Evolutionary conservation across 2,888 invertebrate species (phyloP).

Genomic region (Pristionchus entomophagus): DNA sequence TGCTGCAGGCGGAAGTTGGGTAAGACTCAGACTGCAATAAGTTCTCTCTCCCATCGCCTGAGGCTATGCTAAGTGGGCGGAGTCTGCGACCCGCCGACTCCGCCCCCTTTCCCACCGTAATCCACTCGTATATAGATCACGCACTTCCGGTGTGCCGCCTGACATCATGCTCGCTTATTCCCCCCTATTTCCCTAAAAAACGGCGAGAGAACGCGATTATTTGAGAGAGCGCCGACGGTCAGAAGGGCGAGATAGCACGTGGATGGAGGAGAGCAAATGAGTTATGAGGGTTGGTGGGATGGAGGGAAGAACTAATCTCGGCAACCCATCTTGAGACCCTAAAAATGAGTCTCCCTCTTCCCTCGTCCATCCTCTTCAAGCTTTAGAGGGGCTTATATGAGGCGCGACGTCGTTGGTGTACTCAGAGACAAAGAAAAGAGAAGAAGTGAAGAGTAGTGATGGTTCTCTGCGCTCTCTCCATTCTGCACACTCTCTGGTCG

Average conservation of each 20-base stretch:
- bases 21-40: background rate
- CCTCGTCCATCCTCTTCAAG: background rate
- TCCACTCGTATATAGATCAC: background rate
- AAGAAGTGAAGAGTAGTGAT: background rate
- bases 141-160: constrained; percentile 26
- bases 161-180: constrained; percentile 3
- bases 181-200: background rate
- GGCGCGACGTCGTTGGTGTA: background rate
- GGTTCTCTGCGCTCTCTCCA: too few relatives aligned
- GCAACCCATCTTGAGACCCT: constrained; percentile 20
- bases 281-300: background rate
- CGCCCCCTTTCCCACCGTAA: constrained; percentile 29
- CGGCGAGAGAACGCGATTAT: background rate
- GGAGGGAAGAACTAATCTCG: constrained; percentile 34
- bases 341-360: constrained; percentile 35
- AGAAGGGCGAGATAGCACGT: constrained; percentile 8
- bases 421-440: too few relatives aligned
- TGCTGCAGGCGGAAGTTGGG: background rate
- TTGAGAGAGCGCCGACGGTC: constrained; percentile 1
- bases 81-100: background rate
- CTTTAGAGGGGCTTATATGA: constrained; percentile 18
- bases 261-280: constrained; percentile 8
- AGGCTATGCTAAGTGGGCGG: constrained; percentile 16
- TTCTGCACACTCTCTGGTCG: background rate
- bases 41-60: background rate